Base-by-base conservation (phyloP, 2,888 invertebrate species). In the Lordiphosa fenestrarum region DNA sequence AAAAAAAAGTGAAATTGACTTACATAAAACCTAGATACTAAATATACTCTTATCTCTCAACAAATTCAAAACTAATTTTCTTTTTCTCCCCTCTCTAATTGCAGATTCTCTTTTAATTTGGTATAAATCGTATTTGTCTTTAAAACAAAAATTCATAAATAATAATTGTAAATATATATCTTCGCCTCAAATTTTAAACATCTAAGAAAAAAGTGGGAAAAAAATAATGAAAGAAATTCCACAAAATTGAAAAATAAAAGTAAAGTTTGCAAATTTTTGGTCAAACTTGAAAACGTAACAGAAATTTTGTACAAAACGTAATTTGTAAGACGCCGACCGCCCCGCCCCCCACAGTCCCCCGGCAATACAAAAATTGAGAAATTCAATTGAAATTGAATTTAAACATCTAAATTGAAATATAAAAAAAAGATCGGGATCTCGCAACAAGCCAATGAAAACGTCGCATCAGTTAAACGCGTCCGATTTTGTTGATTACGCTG, bases 401-500 rank as follows among this genome's bases (percentile, higher is more conserved):
- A 12, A 48, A 41, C 47, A 48, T 50, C 44, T 51, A 33, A 25
- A 48, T 25, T 38, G 15, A n/a, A 15, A 15, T 15, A 15, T 15
- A 40, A 54, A 49, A 41, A 30, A 10, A 9, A 30, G 30, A 30
- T 30, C 30, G 30, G 30, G 30, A 30, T 73, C 75, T 84, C 72
- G 85, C 68, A 83, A 30, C 85, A 73, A 71, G 84, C 75, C 76
- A 87, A 87, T 87, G 87, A 87, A 87, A 87, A 87, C 87, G 84
- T 87, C 87, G 87, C 75, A 86, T 82, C 75, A 49, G 60, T 62
- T 62, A 48, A 83, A 75, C 82, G 78, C 83, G 81, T 86, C 80
- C 78, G 78, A 88, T 82, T 86, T 86, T 72, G 84, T 80, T 71
- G 82, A 86, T 86, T 88, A 87, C 88, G 87, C 86, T 72, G 81